Evolutionary conservation across 2,113 vertebrate species (phyloP).

Genomic region (Rhea pennata): DNA sequence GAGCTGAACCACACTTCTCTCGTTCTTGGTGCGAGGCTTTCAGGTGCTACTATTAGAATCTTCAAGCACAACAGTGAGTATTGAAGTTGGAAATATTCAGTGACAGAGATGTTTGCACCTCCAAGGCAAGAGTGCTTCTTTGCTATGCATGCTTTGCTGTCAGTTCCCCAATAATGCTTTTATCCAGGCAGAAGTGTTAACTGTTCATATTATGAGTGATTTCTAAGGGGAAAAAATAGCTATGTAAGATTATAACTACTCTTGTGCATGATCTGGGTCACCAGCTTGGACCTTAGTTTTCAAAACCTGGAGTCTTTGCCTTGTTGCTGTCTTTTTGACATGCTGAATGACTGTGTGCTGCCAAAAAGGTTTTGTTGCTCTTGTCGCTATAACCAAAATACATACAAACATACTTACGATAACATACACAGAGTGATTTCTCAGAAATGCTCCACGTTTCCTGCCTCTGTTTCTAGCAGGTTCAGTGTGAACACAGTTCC

Average conservation of each 20-base stretch:
- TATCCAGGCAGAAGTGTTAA: neutral
- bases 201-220: neutral
- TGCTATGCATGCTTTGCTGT: neutral
- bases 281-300: neutral
- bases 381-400: neutral
- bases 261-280: neutral
- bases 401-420: neutral
- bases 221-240: neutral
- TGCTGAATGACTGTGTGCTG: neutral
- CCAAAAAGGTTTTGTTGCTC: neutral
- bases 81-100: slow-evolving; percentile 18
- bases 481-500: neutral
- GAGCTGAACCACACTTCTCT: slow-evolving; percentile 94
- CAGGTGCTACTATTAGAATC: slow-evolving; percentile 88
- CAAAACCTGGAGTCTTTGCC: neutral
- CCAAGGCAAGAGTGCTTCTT: neutral
- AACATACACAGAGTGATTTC: neutral
- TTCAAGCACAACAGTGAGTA: slow-evolving; percentile 98
- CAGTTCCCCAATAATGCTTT: neutral
- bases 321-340: neutral
- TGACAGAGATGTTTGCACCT: neutral
- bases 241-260: neutral
- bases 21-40: slow-evolving; percentile 90
- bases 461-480: neutral
- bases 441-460: neutral